A percentile compares a stretch with the other conserved stretches of the same genome.
These are phyloP conservation scores for Drosophila carrolli DNA, from an alignment of 1,140 invertebrate genomes.

Conservation along the genomic window DNA sequence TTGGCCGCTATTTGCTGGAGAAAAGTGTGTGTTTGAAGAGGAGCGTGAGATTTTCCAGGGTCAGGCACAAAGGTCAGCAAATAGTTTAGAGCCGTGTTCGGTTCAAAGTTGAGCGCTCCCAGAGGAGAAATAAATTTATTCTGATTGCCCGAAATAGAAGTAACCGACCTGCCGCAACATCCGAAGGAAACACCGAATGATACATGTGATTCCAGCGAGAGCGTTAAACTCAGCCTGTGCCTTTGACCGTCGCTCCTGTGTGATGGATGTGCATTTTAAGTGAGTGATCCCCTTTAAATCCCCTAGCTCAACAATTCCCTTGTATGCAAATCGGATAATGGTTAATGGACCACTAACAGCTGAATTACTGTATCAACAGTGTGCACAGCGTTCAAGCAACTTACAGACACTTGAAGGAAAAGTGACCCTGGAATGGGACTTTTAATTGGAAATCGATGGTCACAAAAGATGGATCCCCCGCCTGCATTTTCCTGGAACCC, in stretches of 20 bases:
- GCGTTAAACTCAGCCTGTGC: slow-evolving; percentile 27
- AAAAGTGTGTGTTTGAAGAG: slow-evolving; percentile 3
- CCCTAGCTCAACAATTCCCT: not conserved
- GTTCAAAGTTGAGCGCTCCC: slow-evolving; percentile 69
- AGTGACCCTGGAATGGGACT: not conserved
- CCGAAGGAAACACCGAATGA: slow-evolving; percentile 15
- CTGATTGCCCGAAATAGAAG: slow-evolving; percentile 33
- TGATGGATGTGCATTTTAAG: slow-evolving; percentile 22
- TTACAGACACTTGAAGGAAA: not conserved
- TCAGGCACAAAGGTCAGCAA: slow-evolving; percentile 48
- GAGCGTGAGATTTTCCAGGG: slow-evolving; percentile 9
- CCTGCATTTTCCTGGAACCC: not conserved
- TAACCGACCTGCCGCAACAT: slow-evolving; percentile 58
- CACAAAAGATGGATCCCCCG: not conserved
- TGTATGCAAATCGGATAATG: slow-evolving; percentile 49
- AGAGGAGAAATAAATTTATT: slow-evolving; percentile 34
- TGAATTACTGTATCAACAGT: slow-evolving; percentile 24
- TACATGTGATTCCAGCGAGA: slow-evolving; percentile 1
- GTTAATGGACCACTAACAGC: slow-evolving; percentile 8
- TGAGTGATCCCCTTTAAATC: slow-evolving; percentile 20
- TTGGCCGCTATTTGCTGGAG: slow-evolving; percentile 17
- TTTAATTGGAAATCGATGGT: slow-evolving; percentile 41
- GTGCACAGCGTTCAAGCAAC: slow-evolving; percentile 11
- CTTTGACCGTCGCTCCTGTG: slow-evolving; percentile 24
- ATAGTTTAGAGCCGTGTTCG: slow-evolving; percentile 20